Evolutionary conservation across 1,140 invertebrate genomes (phyloP).

Genomic region (Dreissena polymorpha): DNA sequence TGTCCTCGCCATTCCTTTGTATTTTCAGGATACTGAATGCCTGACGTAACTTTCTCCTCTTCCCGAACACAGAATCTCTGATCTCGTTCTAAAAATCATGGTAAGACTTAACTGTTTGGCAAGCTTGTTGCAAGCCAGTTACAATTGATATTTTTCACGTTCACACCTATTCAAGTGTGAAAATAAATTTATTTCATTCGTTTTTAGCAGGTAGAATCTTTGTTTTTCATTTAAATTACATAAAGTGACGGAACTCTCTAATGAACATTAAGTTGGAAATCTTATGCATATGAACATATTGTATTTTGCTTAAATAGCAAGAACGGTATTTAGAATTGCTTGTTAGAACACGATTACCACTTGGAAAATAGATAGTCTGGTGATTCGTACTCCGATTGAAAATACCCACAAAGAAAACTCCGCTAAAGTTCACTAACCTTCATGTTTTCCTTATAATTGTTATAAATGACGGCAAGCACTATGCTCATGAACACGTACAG

Average conservation of each 20-base stretch:
- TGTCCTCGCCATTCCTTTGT: constrained; percentile 58
- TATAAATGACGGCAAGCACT: constrained; percentile 82
- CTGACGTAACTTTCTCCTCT: constrained; percentile 77
- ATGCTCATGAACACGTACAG: constrained; percentile 83
- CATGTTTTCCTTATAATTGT: constrained; percentile 82
- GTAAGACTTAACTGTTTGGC: too few species aligned
- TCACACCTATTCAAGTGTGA: too few species aligned
- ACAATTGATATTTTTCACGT: too few species aligned
- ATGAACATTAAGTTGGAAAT: too few species aligned
- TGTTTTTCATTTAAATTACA: too few species aligned
- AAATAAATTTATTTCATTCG: too few species aligned
- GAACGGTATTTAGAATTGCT: not conserved
- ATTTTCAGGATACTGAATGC: constrained; percentile 80
- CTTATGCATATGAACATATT: too few species aligned
- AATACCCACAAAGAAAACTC: not conserved
- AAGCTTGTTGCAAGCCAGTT: too few species aligned
- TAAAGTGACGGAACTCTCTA: too few species aligned
- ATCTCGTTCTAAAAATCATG: constrained; percentile 80
- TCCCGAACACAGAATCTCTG: constrained; percentile 76
- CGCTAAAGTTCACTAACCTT: constrained; percentile 74
- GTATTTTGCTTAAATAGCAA: too few species aligned
- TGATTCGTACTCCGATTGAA: too few species aligned
- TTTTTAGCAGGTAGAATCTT: too few species aligned
- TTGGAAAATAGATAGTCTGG: not conserved
- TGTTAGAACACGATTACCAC: not conserved